Conservation (phyloP, 2,797 vertebrate species). For the Carduelis carduelis region DNA sequence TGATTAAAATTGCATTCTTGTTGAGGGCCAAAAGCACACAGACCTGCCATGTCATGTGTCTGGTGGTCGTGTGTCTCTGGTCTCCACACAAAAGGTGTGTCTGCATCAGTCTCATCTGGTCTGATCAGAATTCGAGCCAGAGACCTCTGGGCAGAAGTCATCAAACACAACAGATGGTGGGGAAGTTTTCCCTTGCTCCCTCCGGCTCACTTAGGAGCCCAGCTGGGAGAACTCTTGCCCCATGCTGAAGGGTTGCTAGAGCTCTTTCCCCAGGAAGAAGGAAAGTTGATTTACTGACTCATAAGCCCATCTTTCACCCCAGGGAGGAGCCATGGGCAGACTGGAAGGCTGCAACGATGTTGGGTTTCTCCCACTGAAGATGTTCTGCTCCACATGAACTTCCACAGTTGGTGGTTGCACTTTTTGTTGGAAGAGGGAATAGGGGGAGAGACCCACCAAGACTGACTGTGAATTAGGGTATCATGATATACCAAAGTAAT, state of each 20-base stretch:
- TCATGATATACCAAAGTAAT: not conserved
- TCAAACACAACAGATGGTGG: not conserved
- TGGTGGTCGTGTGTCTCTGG: not conserved
- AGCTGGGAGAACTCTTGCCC: not conserved
- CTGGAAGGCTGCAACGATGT: not conserved
- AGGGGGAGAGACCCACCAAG: not conserved
- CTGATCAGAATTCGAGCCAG: not conserved
- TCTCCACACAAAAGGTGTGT: not conserved
- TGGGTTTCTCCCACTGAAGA: not conserved
- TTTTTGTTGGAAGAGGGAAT: not conserved
- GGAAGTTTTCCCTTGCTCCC: not conserved
- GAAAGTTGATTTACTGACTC: not conserved
- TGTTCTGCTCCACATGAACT: not conserved
- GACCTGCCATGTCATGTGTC: not conserved
- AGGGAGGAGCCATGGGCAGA: rapidly evolving
- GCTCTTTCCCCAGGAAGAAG: not conserved
- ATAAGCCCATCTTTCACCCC: not conserved
- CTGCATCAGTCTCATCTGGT: not conserved
- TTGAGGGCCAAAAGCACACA: not conserved
- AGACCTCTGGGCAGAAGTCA: not conserved
- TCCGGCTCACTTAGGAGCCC: not conserved
- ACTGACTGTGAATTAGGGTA: not conserved
- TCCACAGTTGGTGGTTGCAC: not conserved
- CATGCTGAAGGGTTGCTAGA: not conserved
- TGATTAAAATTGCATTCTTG: not conserved